These are phyloP conservation scores for Bembecia ichneumoniformis DNA, from an alignment of 2,888 invertebrate genomes.

Conservation along the genomic window DNA sequence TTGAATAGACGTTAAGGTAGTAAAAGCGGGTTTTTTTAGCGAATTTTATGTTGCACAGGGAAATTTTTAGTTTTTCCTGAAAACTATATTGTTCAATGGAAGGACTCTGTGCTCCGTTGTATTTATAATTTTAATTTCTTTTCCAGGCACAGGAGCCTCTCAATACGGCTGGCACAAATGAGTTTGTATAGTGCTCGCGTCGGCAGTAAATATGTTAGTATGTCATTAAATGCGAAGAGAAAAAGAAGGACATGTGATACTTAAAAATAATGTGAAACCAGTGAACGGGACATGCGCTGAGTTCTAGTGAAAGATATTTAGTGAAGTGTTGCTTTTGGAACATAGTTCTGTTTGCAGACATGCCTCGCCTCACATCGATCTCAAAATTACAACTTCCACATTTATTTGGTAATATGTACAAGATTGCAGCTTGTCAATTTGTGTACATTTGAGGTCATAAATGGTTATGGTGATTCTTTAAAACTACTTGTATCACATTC, in stretches of 20 bases:
- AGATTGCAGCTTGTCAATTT: neutral
- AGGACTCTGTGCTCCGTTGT: no score
- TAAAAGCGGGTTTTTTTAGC: neutral
- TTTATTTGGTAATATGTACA: constrained; percentile 1
- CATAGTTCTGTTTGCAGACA: constrained; percentile 44
- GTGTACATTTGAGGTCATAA: neutral
- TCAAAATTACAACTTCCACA: constrained; percentile 32
- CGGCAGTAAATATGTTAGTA: constrained; percentile 63
- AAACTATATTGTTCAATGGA: no score
- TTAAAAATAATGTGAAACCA: constrained; percentile 55
- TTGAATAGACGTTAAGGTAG: constrained; percentile 3
- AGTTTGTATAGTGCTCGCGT: constrained; percentile 78
- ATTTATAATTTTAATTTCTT: constrained; percentile 19
- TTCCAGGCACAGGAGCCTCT: constrained; percentile 88
- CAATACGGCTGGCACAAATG: constrained; percentile 83
- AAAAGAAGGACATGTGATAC: constrained; percentile 67
- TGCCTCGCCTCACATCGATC: constrained; percentile 44
- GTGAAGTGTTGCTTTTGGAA: constrained; percentile 43
- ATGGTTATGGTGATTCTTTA: constrained; percentile 25
- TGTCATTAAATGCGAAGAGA: constrained; percentile 66
- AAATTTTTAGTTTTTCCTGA: neutral
- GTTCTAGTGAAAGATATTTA: constrained; percentile 49
- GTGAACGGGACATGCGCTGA: constrained; percentile 53
- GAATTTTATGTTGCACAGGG: neutral
- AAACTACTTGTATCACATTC: constrained; percentile 39